Evolutionary conservation across 2,888 invertebrate genomes (phyloP), one percentile per base, ranked within the genome.

Genomic region (Hemicrepidius hirtus): DNA sequence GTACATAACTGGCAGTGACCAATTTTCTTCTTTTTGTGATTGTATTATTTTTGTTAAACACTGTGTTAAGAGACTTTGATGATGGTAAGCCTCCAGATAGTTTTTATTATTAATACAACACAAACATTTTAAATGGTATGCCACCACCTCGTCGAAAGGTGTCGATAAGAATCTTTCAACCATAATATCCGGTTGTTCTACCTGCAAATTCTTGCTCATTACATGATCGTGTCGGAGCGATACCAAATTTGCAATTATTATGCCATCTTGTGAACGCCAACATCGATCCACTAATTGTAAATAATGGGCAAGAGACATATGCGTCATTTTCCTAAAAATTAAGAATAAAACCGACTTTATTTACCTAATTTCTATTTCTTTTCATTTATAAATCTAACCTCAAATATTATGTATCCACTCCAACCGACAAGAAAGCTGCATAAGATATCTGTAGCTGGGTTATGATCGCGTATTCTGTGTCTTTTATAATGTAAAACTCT

Each of bases 1-100:
- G 82, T 96, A 96, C 94, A 99, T 95, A 7, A 99, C 90, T 0
- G 97, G 95, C n/a, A 99, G 87, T 78, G 94, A 94, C 99, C 99
- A 99, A 85, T 99, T 99, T 81, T 97, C 97, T 79, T 98, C 98
- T 79, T 96, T 97, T 79, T 95, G 93, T 37, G 91, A 88, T 85
- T 97, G 96, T 57, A 99, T 88, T 65, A 97, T 89, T 84, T 95
- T 95, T 0, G 93, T 93, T 53, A 97, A 92, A 0, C 91, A 89
- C 78, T 95, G 94, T 0, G 95, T 93, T 78, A 95, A 91, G 5
- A 90, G 87, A 78, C 93, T 92, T 84, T 98, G 97, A 76, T 92
- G 89, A 75, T 91, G 91, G 82, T 95, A 97, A 0, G 97, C 96
- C 64, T 90, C 90, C 82, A 90, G 84, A 75, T 89, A 92, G 75